Evolutionary conservation across 2,888 invertebrate species (phyloP).

Genomic region (Patella pellucida): DNA sequence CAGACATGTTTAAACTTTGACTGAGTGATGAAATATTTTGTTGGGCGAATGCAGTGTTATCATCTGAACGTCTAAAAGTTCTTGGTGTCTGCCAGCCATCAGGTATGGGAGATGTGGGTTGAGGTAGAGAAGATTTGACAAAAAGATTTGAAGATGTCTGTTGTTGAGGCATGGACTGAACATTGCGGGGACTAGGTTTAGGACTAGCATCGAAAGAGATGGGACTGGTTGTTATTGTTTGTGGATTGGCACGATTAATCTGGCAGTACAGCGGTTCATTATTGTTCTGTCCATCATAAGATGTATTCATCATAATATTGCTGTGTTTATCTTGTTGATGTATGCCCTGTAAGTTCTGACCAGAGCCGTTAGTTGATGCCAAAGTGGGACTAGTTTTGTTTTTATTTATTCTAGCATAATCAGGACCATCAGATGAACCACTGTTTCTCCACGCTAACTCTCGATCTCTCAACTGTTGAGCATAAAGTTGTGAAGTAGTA

Average conservation of each 20-base stretch:
- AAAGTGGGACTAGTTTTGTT: slow-evolving; percentile 5
- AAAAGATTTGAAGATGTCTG: not conserved
- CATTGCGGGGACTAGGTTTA: slow-evolving; percentile 29
- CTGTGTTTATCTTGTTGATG: slow-evolving; percentile 31
- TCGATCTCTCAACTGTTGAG: not conserved
- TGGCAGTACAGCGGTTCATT: slow-evolving; percentile 27
- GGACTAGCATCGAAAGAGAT: slow-evolving; percentile 42
- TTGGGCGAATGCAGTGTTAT: slow-evolving; percentile 14
- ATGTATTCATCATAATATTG: slow-evolving; percentile 19
- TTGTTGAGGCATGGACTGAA: slow-evolving; percentile 21
- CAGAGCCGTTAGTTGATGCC: slow-evolving; percentile 36
- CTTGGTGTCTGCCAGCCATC: not conserved
- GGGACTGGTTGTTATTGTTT: slow-evolving; percentile 22
- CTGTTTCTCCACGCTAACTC: not conserved
- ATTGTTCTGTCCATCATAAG: slow-evolving; percentile 28
- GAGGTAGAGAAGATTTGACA: not conserved
- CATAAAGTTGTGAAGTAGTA: not conserved
- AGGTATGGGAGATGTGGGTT: not conserved
- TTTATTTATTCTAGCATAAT: slow-evolving; percentile 22
- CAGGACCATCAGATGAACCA: slow-evolving; percentile 10
- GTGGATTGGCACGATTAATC: slow-evolving; percentile 12
- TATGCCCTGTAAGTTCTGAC: slow-evolving; percentile 26
- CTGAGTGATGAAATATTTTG: slow-evolving; percentile 30
- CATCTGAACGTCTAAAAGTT: slow-evolving; percentile 28
- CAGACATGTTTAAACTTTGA: slow-evolving; percentile 31